Base-by-base conservation (phyloP, 1,140 invertebrate species). In the Choristoneura fumiferana region DNA sequence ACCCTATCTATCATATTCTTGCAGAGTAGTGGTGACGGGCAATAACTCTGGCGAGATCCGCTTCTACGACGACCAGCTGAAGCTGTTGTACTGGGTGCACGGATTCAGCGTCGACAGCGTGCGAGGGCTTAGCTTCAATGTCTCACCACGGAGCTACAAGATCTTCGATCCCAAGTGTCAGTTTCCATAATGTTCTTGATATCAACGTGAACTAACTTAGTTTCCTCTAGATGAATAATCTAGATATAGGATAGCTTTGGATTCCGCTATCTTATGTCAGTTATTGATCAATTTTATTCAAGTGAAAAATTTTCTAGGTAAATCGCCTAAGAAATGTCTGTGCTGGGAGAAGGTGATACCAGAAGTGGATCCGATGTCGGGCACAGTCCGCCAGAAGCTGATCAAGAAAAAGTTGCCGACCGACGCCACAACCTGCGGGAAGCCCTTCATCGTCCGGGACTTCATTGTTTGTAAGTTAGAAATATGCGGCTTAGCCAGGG, bases 41-140 rank as follows among this genome's bases (percentile, higher is more conserved):
- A 91, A 91, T 58, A 73, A 64, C 8, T 65, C 40, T 33, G 92
- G 92, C 0, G 77, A 90, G 8, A 81, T 93, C 6, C 84, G 71
- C 45, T 92, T 93, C 69, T 92, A 92, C 60, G 91, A 92, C 62
- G 74, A 84, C 22, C 73, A 90, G 54, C 67, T 92, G 62, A 90
- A 78, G 66, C 69, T 92, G 35, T 61, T 93, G 15, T 91, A 91
- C 58, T 92, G 91, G 91, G 77, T 88, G 34, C 73, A 90, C 36
- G 83, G 87, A 1, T 88, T 87, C 37, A 60, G 72, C 0, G 68
- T 92, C 1, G 85, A 90, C 59, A 73, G 73, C 14, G 86, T 92
- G 29, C 73, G 61, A 13, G 81, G 78, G 1, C 78, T 92, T 9
- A 90, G 89, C 52, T 92, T 92, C 60, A 85, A 91, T 63, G 61